Base-by-base conservation (phyloP, 2,113 vertebrate genomes). In the Strix aluco region DNA sequence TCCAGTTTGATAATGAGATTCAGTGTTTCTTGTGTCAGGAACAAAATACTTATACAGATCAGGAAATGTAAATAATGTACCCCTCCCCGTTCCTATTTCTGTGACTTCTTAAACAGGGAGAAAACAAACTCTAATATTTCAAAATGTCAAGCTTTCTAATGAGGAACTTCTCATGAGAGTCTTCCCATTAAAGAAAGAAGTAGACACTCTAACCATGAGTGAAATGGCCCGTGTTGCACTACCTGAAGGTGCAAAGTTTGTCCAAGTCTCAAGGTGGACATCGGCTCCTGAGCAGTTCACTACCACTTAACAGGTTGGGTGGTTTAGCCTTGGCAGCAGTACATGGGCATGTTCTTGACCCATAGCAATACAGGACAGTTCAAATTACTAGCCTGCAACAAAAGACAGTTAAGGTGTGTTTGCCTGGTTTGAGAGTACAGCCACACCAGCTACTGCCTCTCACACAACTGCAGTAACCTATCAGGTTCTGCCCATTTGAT, bases 1-100 rank as follows among this genome's bases (percentile, higher is more conserved):
- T 92, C 49, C 29, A 80, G 40, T 87, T 94, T 91, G 47, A n/a
- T 90, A 94, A 89, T 94, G 73, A 94, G 36, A 94, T 92, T 84
- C 81, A 87, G 70, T 46, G 36, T 94, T 97, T 82, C 70, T 81
- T 75, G n/a, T 62, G 34, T 85, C 80, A 80, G 46, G 57, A 91
- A 58, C 32, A 85, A 79, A 94, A 86, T 36, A 89, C 54, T 96
- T 89, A 34, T 44, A n/a, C 36, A 75, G 57, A 82, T 73, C 47
- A 73, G 27, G 58, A 94, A 94, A 75, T n/a, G 27, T 79, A 96
- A 86, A 95, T 86, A 86, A 27, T 0, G 0, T 57, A 12, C 44
- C 23, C 14, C 14, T 85, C 30, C 30, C 65, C 40, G 44, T 78
- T 71, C 57, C 70, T 75, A 5, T 81, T 69, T 79, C 81, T 82